phyloP scores from a whole-genome alignment of 2,113 vertebrate genomes.

The Amia ocellicauda region DNA sequence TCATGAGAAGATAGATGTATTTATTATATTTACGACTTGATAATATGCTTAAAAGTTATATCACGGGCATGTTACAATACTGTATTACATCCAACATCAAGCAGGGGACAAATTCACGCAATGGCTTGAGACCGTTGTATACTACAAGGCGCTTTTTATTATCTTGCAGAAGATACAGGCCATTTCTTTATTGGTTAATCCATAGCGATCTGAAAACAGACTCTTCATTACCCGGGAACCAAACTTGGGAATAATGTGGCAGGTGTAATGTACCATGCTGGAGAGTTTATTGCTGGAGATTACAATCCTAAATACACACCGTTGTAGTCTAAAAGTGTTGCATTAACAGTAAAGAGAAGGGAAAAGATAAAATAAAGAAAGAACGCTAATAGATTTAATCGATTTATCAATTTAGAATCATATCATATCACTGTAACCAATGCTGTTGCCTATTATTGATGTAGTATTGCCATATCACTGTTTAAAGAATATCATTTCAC shows the following conservation, averaged over 20 bases:
- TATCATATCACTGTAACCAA: too few relatives aligned
- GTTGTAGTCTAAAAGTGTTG: neutral
- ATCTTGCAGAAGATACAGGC: neutral
- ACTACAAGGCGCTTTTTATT: neutral
- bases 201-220: neutral
- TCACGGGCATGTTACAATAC: constrained; percentile 9
- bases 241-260: neutral
- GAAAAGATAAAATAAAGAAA: too few relatives aligned
- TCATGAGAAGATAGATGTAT: constrained; percentile 15
- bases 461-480: too few relatives aligned
- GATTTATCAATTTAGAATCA: too few relatives aligned
- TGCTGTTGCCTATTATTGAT: too few relatives aligned
- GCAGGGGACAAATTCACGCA: neutral
- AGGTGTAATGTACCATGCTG: neutral
- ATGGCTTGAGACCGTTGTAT: neutral
- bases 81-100: constrained; percentile 4
- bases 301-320: neutral
- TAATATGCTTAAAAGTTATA: constrained; percentile 16
- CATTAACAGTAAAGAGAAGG: too few relatives aligned
- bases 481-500: too few relatives aligned
- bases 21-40: constrained; percentile 10
- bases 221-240: neutral
- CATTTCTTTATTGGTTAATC: constrained; percentile 4
- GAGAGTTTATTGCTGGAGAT: neutral
- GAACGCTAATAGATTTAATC: too few relatives aligned